Percentiles rank a stretch among this genome's conserved stretches.
Conservation (phyloP, 1,140 invertebrate genomes). For the Metopolophium dirhodum region DNA sequence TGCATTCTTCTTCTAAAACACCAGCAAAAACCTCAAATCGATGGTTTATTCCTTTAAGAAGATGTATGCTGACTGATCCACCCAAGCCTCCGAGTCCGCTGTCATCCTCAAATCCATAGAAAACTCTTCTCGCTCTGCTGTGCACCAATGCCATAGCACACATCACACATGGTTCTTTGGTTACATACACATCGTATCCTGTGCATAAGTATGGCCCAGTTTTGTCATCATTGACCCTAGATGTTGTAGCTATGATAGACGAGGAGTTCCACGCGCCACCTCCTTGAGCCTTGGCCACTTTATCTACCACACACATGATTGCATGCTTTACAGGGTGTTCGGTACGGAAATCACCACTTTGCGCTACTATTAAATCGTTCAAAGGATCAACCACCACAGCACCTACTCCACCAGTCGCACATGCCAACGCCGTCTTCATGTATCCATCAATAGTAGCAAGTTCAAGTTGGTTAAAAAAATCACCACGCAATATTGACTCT, state of each 20-base stretch:
- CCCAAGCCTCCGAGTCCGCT: constrained; percentile 73
- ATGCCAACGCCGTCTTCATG: constrained; percentile 70
- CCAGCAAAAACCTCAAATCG: constrained; percentile 81
- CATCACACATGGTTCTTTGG: constrained; percentile 89
- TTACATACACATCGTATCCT: constrained; percentile 84
- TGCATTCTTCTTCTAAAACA: constrained; percentile 61
- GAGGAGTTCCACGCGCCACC: constrained; percentile 69
- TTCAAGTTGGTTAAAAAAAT: constrained; percentile 71
- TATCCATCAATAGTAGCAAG: constrained; percentile 68
- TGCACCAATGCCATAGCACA: constrained; percentile 94
- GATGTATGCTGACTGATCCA: constrained; percentile 77
- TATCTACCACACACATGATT: constrained; percentile 83
- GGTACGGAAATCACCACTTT: constrained; percentile 69
- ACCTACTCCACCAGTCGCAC: constrained; percentile 63
- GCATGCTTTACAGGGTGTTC: constrained; percentile 83
- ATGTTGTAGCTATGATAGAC: background rate
- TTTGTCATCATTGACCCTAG: background rate
- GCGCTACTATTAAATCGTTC: constrained; percentile 69
- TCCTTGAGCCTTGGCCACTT: constrained; percentile 81
- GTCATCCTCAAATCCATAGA: constrained; percentile 71
- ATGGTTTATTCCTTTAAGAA: constrained; percentile 84
- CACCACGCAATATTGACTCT: constrained; percentile 71
- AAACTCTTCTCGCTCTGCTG: constrained; percentile 81
- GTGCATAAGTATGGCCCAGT: constrained; percentile 84
- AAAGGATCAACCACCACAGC: constrained; percentile 76